Base-by-base conservation (phyloP, 2,888 invertebrate genomes). In the Allygus modestus region DNA sequence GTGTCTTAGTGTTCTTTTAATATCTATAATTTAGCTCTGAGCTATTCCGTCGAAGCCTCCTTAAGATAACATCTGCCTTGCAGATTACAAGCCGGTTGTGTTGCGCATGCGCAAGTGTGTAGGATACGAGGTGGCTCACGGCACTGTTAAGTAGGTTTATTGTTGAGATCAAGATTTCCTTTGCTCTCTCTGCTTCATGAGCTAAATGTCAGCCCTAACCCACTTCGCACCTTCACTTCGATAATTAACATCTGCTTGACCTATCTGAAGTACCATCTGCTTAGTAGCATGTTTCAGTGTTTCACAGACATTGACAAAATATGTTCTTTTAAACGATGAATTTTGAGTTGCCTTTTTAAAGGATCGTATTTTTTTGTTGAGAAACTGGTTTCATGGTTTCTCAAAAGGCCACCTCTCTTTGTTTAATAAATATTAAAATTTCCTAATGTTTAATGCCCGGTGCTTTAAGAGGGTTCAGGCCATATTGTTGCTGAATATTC, bases 91-190 rank as follows among this genome's bases (percentile, higher is more conserved):
- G 46, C 46, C 46, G 17, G 37, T 37, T 37, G 37, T 37, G 37
- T 37, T 9, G 37, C 37, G 37, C 37, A 37, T 37, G 37, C n/a
- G 37, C 37, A 37, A 37, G 37, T 37, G 37, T 37, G 37, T 37
- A 9, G 37, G 37, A 4, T 37, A 37, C 37, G 9, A n/a, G n/a
- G 9, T 58, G 58, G 58, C 58, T 58, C 58, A 23, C 58, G 58
- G 58, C 58, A 20, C 23, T 23, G 58, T 23, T 58, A 65, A 65
- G 65, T 65, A 65, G 65, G 65, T 65, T 65, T 65, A 65, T 65
- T 65, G 65, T 65, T 65, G 26, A 58, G 58, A 65, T 65, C 65
- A 65, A 65, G 65, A 65, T 65, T 65, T 65, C 65, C 65, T 15
- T 31, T 65, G 65, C 65, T 65, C 65, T 65, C 65, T 65, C 65